Base-by-base conservation (phyloP, 2,113 vertebrate genomes). In the Cavia porcellus region DNA sequence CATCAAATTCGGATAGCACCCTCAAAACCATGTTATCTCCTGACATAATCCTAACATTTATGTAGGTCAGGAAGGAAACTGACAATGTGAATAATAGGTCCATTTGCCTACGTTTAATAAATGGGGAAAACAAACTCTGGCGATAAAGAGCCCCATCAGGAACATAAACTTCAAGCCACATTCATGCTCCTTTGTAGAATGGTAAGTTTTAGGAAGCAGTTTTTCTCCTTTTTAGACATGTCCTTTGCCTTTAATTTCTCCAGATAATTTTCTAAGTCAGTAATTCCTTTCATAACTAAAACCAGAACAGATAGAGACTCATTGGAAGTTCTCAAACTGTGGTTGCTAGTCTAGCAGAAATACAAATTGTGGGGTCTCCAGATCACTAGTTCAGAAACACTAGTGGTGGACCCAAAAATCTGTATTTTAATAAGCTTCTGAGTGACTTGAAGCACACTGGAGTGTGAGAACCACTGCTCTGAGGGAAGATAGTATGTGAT, bases 241-340 rank as follows among this genome's bases (percentile, higher is more conserved):
- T 89, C 80, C 38, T 72, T 24, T 52, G 55, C 70, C 19, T 20
- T 91, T 19, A 82, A 66, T 82, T 81, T 94, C 82, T 92, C n/a
- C 42, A 95, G 30, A 81, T 57, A 89, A 86, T 50, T 93, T 28
- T 25, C 70, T 50, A 0, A 50, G 59, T 80, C 15, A 59, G 52
- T 52, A 32, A 24, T 52, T 93, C 45, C 22, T 93, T 92, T 95
- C 22, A n/a, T 74, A 85, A 80, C 61, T 94, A 66, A 93, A 75
- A 79, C 25, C 15, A 79, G 4, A 35, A 70, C 35, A 55, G 24
- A 68, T 30, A 83, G 13, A 74, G 7, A 57, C 4, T 81, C n/a
- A 47, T 55, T 89, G 77, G 55, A 81, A 38, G n/a, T 80, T 86
- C 87, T 92, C 80, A 62, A 70, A 93, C 15, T 57, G 3, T 17